These are phyloP conservation scores for Arbacia lixula DNA, from an alignment of 53 echinoderm and acorn worm species.

Conservation along the genomic window DNA sequence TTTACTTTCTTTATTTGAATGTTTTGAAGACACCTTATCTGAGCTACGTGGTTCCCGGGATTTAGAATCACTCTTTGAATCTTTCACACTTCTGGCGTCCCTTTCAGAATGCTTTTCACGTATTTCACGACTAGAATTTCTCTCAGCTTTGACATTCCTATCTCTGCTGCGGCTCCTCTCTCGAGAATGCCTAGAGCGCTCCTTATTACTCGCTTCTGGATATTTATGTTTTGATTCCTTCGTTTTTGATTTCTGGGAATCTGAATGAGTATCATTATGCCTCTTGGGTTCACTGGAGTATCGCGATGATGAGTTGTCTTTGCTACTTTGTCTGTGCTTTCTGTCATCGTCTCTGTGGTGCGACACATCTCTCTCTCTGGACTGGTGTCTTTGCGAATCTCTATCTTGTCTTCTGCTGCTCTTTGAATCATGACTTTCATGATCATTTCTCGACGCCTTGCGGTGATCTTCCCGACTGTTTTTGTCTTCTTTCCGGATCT, in stretches of 20 bases:
- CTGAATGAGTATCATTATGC: not conserved
- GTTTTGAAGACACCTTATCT: conserved; percentile 11
- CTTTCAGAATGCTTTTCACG: not conserved
- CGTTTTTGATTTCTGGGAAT: conserved; percentile 9
- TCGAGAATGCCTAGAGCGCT: not conserved
- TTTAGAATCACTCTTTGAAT: conserved; percentile 12
- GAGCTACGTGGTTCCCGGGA: conserved; percentile 22
- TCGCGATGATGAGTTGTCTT: conserved; percentile 13
- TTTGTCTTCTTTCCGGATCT: conserved; percentile 6
- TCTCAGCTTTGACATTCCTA: not conserved
- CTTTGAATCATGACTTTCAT: not conserved
- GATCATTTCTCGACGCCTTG: not conserved
- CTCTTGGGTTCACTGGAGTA: conserved; percentile 19
- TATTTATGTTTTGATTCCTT: not conserved
- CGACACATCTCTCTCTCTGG: not conserved
- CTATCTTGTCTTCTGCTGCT: conserved; percentile 22
- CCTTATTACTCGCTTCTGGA: not conserved
- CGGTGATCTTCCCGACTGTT: not conserved
- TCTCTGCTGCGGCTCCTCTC: not conserved
- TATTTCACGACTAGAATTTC: not conserved
- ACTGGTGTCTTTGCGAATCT: not conserved
- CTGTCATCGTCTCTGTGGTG: not conserved
- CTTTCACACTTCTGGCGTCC: not conserved
- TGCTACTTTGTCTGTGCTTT: not conserved
- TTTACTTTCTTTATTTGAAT: conserved; percentile 22